These are phyloP conservation scores for Psix sp. DNA, from an alignment of 1,140 invertebrate genomes.

Conservation along the genomic window DNA sequence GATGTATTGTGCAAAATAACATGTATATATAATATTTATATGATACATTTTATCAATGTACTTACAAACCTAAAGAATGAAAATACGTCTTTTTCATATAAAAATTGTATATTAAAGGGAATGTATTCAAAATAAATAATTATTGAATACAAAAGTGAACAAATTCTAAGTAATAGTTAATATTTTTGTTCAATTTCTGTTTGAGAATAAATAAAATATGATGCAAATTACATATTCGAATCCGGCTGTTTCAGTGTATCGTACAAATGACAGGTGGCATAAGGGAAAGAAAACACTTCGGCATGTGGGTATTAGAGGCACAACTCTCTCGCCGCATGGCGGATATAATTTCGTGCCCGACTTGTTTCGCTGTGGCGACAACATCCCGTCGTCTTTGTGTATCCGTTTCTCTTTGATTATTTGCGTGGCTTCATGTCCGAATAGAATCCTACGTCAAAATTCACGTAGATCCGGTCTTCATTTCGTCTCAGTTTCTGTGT, in stretches of 20 bases:
- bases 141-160: too few relatives aligned
- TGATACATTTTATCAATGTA: too few relatives aligned
- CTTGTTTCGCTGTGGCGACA: slow-evolving; percentile 66
- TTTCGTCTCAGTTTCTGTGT: slow-evolving; percentile 41
- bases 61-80: too few relatives aligned
- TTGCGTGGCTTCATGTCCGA: slow-evolving; percentile 59
- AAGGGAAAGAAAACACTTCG: slow-evolving; percentile 33
- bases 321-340: slow-evolving; percentile 55
- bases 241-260: slow-evolving; percentile 2
- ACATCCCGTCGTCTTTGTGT: slow-evolving; percentile 67
- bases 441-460: slow-evolving; percentile 37
- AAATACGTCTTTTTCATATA: too few relatives aligned
- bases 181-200: too few relatives aligned
- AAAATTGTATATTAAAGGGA: too few relatives aligned
- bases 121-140: too few relatives aligned
- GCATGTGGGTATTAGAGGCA: slow-evolving; percentile 25
- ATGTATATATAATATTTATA: too few relatives aligned
- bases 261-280: slow-evolving; percentile 49
- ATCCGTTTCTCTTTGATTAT: slow-evolving; percentile 65
- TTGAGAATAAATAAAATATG: background rate
- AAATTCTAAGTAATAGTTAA: too few relatives aligned
- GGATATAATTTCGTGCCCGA: slow-evolving; percentile 76
- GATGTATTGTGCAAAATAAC: too few relatives aligned
- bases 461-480: slow-evolving; percentile 15
- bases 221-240: background rate